Conservation (phyloP, 2,113 vertebrate genomes). For the Conger conger region DNA sequence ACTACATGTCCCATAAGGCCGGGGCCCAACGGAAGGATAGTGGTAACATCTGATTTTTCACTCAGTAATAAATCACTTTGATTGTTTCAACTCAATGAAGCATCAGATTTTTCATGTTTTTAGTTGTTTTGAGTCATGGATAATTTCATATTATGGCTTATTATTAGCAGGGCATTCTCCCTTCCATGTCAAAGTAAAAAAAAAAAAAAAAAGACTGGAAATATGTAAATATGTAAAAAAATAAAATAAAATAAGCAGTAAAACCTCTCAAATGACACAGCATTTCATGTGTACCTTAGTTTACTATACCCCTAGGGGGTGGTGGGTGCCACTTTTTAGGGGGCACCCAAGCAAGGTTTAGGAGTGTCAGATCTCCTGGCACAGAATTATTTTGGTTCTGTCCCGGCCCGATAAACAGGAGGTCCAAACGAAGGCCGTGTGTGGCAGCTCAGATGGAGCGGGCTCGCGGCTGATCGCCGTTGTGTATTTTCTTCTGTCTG, state of each 20-base stretch:
- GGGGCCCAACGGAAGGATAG: background rate
- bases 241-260: background rate
- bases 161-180: slow-evolving; percentile 21
- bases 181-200: background rate
- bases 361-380: slow-evolving; percentile 7
- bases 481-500: slow-evolving; percentile 57
- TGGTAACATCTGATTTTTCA: slow-evolving; percentile 28
- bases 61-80: slow-evolving; percentile 24
- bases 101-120: background rate
- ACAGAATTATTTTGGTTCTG: slow-evolving; percentile 35
- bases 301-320: background rate
- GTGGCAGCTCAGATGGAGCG: background rate
- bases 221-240: background rate
- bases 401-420: slow-evolving; percentile 43
- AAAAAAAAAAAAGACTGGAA: background rate
- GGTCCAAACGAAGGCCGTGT: slow-evolving; percentile 16
- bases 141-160: slow-evolving; percentile 26
- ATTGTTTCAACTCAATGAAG: slow-evolving; percentile 1
- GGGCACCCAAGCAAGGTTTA: background rate
- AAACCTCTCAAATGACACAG: background rate
- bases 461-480: slow-evolving; percentile 47
- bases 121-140: slow-evolving; percentile 23
- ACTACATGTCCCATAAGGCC: background rate
- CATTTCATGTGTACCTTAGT: background rate
- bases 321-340: too few relatives aligned